These are phyloP conservation scores for Cydia splendana DNA, from an alignment of 1,140 invertebrate species.

Conservation along the genomic window DNA sequence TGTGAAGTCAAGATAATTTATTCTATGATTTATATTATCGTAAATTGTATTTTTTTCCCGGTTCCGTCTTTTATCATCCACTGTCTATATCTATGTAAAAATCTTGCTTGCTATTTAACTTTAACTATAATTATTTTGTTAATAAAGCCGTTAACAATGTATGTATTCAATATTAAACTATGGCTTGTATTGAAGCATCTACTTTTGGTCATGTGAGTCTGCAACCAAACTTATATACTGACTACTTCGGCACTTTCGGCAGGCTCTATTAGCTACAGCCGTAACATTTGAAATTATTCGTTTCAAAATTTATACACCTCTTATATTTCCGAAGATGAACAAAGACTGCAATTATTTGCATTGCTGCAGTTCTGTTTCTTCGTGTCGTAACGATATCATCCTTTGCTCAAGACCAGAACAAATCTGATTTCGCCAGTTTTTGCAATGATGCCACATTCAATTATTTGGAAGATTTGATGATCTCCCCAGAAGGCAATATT, in stretches of 20 bases:
- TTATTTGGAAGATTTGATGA: neutral
- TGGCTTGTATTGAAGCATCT: no score
- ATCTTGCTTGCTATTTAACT: no score
- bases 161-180: no score
- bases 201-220: neutral
- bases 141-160: no score
- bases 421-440: constrained; percentile 17
- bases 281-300: neutral
- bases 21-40: no score
- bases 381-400: neutral
- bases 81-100: no score
- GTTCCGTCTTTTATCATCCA: no score
- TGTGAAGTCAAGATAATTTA: neutral
- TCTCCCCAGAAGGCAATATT: neutral
- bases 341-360: constrained; percentile 17
- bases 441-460: constrained; percentile 13
- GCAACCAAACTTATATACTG: no score
- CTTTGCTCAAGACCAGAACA: constrained; percentile 4
- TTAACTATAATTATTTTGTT: no score
- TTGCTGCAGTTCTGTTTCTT: neutral
- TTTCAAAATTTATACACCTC: neutral
- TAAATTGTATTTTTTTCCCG: no score
- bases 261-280: no score
- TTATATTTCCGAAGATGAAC: neutral
- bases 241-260: no score